phyloP scores from a whole-genome alignment of 1,140 invertebrate genomes.

The Hycleus phaleratus region DNA sequence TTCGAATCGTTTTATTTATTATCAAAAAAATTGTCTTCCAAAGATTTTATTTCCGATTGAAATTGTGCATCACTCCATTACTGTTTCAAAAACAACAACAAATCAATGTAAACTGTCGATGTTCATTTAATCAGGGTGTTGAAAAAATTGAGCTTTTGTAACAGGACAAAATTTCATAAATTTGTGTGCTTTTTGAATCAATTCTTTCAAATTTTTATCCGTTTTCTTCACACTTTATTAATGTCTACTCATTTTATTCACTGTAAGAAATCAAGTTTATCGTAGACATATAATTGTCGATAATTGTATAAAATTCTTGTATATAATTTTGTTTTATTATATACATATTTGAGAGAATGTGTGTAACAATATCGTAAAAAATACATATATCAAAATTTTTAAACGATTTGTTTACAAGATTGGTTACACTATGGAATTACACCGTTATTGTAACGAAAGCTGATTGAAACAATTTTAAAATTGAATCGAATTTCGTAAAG shows the following conservation, averaged over 20 bases:
- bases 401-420: neutral
- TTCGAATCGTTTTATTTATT: no score
- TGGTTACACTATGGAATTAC: no score
- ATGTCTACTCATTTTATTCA: no score
- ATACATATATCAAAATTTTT: slow-evolving; percentile 10
- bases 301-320: slow-evolving; percentile 19
- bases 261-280: no score
- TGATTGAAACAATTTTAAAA: no score
- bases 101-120: slow-evolving; percentile 5
- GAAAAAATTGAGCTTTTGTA: slow-evolving; percentile 14
- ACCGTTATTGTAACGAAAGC: no score
- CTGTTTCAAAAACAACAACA: no score
- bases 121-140: slow-evolving; percentile 14
- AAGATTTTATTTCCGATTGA: no score
- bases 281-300: slow-evolving; percentile 9
- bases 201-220: neutral
- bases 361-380: slow-evolving; percentile 16
- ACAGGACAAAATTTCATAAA: slow-evolving; percentile 10
- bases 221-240: no score
- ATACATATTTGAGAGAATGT: slow-evolving; percentile 9
- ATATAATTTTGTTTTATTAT: slow-evolving; percentile 18
- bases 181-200: slow-evolving; percentile 13
- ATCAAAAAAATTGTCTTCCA: no score
- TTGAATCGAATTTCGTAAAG: no score
- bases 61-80: no score